Evolutionary conservation across 2,888 invertebrate genomes (phyloP), one percentile per base, ranked within the genome.

Genomic region (Philhelius pedissequus): DNA sequence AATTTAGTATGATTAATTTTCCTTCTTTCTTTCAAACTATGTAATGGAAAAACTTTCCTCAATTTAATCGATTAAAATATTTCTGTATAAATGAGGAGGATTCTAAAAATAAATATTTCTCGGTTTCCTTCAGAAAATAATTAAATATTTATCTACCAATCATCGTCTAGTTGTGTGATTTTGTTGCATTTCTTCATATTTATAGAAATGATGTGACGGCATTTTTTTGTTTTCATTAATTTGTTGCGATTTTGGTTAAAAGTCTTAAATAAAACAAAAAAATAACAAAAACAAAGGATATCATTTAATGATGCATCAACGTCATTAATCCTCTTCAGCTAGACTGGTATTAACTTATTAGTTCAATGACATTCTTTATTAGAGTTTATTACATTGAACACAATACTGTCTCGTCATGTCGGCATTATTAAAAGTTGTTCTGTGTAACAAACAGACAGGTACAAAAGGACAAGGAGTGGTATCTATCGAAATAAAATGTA

Each of bases 21-120:
- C 18, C 18, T 30, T 54, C 9, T 11, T 54, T 54, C 15, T 27
- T 50, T 4, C 25, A 11, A 54, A 15, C 32, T 20, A 35, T 54
- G 9, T 7, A 56, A 20, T 18, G 56, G 54, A 32, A 56, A 56
- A 56, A 56, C 56, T 56, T 56, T 56, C 56, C 56, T 56, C 56
- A 6, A 32, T 56, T 20, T 13, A 3, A 56, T 56, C 20, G 56
- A 56, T 56, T 35, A 35, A 6, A n/a, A 7, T 35, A 15, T 30
- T 15, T 52, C 27, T 52, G 9, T 30, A 27, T 9, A 56, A 56
- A 56, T 56, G 56, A 56, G 20, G 35, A 35, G 20, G 56, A 18
- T 56, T 56, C 56, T 56, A 56, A 56, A 56, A 56, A 56, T 56
- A 56, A 35, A 35, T 20, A 32, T 6, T 30, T 13, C n/a, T 52